These are phyloP conservation scores for Corythoichthys haematopterus DNA, from an alignment of 2,113 vertebrate species.

Conservation along the genomic window DNA sequence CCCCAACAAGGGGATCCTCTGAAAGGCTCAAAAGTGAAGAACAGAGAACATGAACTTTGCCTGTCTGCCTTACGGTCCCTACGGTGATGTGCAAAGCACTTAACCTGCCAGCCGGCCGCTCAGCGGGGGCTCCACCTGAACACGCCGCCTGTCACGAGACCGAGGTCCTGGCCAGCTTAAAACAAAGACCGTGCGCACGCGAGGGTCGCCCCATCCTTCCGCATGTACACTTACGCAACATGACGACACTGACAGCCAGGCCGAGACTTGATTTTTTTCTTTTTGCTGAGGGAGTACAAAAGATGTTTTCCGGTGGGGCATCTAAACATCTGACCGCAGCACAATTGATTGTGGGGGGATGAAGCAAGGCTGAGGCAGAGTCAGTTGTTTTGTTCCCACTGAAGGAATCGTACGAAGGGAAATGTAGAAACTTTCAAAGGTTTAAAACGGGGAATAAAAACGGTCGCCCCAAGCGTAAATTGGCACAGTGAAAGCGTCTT, in stretches of 20 bases:
- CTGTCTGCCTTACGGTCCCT: conserved; percentile 38
- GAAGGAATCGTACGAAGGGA: conserved; percentile 22
- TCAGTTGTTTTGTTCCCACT: conserved; percentile 5
- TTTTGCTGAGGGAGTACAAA: conserved; percentile 32
- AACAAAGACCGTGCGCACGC: conserved; percentile 63
- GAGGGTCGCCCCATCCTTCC: conserved; percentile 54
- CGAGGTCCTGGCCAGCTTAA: conserved; percentile 51
- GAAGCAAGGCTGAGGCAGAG: conserved; percentile 2
- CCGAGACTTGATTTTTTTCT: conserved; percentile 21
- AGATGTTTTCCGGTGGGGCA: conserved; percentile 14
- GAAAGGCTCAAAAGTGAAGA: conserved; percentile 19
- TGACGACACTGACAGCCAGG: conserved; percentile 38
- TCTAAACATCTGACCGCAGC: conserved; percentile 33
- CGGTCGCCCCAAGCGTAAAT: conserved; percentile 33
- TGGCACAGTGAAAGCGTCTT: conserved; percentile 33
- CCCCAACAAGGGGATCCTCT: background rate
- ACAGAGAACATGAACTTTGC: conserved; percentile 25
- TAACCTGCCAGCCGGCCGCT: conserved; percentile 64
- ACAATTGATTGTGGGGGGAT: conserved; percentile 1
- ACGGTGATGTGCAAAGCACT: conserved; percentile 63
- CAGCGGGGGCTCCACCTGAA: conserved; percentile 57
- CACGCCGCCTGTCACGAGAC: conserved; percentile 65
- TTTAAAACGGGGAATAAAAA: conserved; percentile 24
- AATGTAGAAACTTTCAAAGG: conserved; percentile 22
- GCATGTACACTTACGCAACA: conserved; percentile 42